Base-by-base conservation (phyloP, 2,888 invertebrate genomes). In the Agriopis marginaria region DNA sequence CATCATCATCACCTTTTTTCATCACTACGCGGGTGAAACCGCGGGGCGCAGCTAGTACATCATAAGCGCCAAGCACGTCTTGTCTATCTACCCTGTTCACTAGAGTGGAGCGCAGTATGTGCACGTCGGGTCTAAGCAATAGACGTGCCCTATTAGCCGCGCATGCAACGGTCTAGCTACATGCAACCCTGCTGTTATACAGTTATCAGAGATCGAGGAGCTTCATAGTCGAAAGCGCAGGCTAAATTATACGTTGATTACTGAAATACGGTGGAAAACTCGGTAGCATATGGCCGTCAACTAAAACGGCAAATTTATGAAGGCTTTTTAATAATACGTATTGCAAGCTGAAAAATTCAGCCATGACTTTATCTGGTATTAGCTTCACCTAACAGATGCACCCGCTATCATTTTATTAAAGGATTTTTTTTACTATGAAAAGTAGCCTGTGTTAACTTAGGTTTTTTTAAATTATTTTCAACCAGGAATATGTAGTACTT, bases 161-260 rank as follows among this genome's bases (percentile, higher is more conserved):
- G 82, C 89, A 89, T 89, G 89, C 89, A 86, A 88, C 75, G 70
- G 66, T 68, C 68, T 58, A 54, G 79, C 77, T 79, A 82, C 89
- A 87, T 88, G 90, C 90, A 85, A 89, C 79, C 84, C 72, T 75
- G 81, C 82, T 83, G 84, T 85, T 85, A 82, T 84, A 81, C 82
- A 82, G 77, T 83, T 87, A 89, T 88, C 88, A 79, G 78, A 87
- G 88, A 89, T 88, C 86, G 80, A 85, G 82, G 73, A 82, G 82
- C 76, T 81, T 82, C 79, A 79, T 79, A 74, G 78, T 77, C 70
- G 77, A 80, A 79, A 77, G 76, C 66, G 75, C 66, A 68, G 56
- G 74, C 71, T 80, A 80, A 82, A 83, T 81, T 82, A 80, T 79
- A 75, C 73, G 81, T 81, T 83, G 82, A 83, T 84, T 76, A 71